Base-by-base conservation (phyloP, 2,888 invertebrate genomes). In the Liopterus haemorrhoidalis region DNA sequence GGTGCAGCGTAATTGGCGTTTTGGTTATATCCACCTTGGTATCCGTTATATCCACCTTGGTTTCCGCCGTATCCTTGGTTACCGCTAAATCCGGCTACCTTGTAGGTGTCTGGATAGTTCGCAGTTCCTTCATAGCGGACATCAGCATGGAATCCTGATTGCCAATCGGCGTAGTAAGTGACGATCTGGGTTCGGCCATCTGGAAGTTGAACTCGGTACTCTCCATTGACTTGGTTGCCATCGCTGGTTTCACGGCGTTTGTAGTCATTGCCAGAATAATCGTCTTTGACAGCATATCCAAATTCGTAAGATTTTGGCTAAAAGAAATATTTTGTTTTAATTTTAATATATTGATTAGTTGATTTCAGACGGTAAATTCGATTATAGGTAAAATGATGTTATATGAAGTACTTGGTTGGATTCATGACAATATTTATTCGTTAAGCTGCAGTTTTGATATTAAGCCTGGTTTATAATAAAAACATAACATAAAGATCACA, bases 261-360 rank as follows among this genome's bases (percentile, higher is more conserved):
- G 65, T 83, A 85, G 59, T 85, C 81, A 55, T 83, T 84, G 36
- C 85, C 85, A 4, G 78, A 77, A 51, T 79, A 76, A 2, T 81
- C 81, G 58, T 86, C 86, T 62, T 84, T 84, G 48, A 86, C 85
- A 31, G 83, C 81, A 63, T 85, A 86, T 4, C 83, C 83, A 60
- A 85, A 86, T 63, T 84, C 85, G 66, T 84, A 86, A 0, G 85
- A 79, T 60, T 81, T 81, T 1, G 81, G 81, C 82, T 82, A 68
- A 3, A 70, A 70, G 3, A 5, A 24, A 6, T 27, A 11, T 21
- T 19, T 11, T 19, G 41, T 4, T 12, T 5, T n/a, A 8, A 30
- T 9, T 30, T 9, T 12, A 30, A 30, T 9, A n/a, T n/a, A n/a
- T n/a, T n/a, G n/a, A n/a, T n/a, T n/a, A n/a, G n/a, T n/a, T n/a